A percentile compares a stretch with the other conserved stretches of the same genome.
Evolutionary conservation across 2,113 vertebrate genomes (phyloP).

Genomic region (Amazona vittata): DNA sequence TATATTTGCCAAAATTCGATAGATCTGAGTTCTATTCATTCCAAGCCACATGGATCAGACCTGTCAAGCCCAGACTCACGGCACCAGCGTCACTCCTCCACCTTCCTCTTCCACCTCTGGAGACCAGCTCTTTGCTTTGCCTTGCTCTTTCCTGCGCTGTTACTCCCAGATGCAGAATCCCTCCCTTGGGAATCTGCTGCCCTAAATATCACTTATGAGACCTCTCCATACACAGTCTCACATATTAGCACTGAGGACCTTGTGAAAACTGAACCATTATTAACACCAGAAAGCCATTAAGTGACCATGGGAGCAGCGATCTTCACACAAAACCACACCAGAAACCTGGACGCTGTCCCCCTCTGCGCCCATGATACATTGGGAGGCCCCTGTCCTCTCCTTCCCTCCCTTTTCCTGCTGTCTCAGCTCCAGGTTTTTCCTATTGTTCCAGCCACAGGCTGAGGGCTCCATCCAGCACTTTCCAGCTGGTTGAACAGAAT

Average conservation of each 20-base stretch:
- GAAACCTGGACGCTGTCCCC: background rate
- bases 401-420: background rate
- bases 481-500: background rate
- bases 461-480: background rate
- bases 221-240: fast-evolving
- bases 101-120: background rate
- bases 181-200: background rate
- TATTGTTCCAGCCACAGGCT: fast-evolving
- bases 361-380: fast-evolving
- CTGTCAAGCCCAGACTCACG: background rate
- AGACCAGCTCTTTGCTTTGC: background rate
- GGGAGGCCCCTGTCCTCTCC: background rate
- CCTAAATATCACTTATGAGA: background rate
- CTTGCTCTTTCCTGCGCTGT: background rate
- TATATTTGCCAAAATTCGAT: background rate
- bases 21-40: background rate
- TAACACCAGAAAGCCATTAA: background rate
- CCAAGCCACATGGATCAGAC: background rate
- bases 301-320: background rate
- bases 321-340: background rate
- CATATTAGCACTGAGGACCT: background rate
- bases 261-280: background rate
- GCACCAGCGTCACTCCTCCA: background rate
- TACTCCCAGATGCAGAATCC: background rate
- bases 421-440: background rate